phyloP scores from a whole-genome alignment of 2,797 vertebrate genomes.

The Meriones psammophilus region DNA sequence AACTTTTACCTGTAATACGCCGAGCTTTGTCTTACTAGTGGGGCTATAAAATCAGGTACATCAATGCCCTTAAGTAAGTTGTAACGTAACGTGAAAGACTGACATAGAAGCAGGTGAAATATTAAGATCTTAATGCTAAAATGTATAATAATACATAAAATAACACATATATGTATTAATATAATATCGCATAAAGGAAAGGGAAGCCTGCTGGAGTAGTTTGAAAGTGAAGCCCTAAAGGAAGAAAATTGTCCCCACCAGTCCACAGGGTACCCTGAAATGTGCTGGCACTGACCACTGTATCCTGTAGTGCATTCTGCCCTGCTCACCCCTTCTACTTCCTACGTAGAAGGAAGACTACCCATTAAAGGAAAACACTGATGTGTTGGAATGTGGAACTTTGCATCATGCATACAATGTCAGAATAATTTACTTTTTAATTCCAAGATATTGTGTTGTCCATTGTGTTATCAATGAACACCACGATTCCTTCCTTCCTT shows the following conservation, averaged over 20 bases:
- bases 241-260: not conserved
- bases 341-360: not conserved
- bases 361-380: not conserved
- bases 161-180: too few relatives aligned
- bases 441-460: not conserved
- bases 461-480: not conserved
- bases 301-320: not conserved
- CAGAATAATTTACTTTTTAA: not conserved
- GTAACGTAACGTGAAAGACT: not conserved
- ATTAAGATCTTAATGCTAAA: not conserved
- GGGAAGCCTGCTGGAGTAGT: not conserved
- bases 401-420: not conserved
- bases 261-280: accelerated
- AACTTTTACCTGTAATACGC: not conserved
- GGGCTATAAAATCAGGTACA: not conserved
- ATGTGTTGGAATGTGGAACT: not conserved
- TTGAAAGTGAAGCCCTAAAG: not conserved
- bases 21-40: not conserved
- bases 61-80: not conserved
- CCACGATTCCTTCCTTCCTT: not conserved
- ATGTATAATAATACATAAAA: not conserved
- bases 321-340: not conserved
- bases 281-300: accelerated
- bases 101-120: not conserved
- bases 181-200: not conserved